Percentiles rank a stretch among this genome's conserved stretches.
phyloP scores from a whole-genome alignment of 1,140 invertebrate species.

The Chymomyza costata region DNA sequence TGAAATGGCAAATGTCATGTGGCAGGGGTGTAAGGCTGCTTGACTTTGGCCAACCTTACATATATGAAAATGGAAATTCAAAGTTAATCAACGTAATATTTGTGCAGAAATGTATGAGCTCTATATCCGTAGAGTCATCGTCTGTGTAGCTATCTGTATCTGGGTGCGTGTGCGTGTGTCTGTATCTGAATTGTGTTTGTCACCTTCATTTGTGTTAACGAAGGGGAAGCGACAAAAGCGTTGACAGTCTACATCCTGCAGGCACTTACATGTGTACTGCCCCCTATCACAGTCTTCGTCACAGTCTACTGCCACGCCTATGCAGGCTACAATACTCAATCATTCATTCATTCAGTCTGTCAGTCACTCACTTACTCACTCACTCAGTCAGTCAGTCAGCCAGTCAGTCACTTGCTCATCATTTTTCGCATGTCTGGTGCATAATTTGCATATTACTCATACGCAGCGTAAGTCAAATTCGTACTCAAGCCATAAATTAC shows the following conservation, averaged over 20 bases:
- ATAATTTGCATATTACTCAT: slow-evolving; percentile 5
- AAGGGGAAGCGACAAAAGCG: no score
- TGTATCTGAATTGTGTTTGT: background rate
- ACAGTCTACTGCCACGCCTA: no score
- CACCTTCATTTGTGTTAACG: no score
- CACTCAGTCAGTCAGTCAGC: no score
- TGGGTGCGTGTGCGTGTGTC: background rate
- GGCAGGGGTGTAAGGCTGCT: no score
- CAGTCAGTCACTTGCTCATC: background rate
- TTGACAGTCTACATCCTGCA: no score
- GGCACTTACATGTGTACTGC: no score
- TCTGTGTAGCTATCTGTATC: slow-evolving; percentile 3
- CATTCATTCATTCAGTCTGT: no score
- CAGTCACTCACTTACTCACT: no score
- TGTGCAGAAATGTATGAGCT: slow-evolving; percentile 40
- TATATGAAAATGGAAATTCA: slow-evolving; percentile 23
- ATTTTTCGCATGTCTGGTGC: slow-evolving; percentile 1
- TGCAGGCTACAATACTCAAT: no score
- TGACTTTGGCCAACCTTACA: no score
- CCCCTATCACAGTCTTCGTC: no score
- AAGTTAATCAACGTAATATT: slow-evolving; percentile 55
- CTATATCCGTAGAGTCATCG: slow-evolving; percentile 11
- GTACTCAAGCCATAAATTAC: background rate
- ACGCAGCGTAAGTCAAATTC: background rate
- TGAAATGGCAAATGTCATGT: slow-evolving; percentile 47